Evolutionary conservation across 2,113 vertebrate species (phyloP), one percentile per base, ranked within the genome.

Genomic region (Grallaria varia): DNA sequence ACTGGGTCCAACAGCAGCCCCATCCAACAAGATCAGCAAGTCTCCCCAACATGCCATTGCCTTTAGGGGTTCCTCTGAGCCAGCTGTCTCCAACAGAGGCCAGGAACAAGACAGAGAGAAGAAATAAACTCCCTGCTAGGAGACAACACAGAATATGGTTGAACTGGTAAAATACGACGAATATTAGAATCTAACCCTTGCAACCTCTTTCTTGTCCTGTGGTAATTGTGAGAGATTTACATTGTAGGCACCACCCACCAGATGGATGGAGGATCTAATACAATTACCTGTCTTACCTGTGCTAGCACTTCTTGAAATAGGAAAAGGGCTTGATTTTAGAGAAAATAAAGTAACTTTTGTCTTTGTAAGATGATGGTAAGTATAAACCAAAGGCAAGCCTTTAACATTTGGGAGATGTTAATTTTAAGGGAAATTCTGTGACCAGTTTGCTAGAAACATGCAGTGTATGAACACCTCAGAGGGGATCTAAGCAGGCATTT

Each of bases 1-100:
- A 17, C 33, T 47, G n/a, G 30, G 40, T 31, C n/a, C n/a, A n/a
- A n/a, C n/a, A n/a, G n/a, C n/a, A 42, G 14, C 3, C 63, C 23
- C 63, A 77, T 37, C 40, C 47, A 49, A 55, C 0, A 0, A 83
- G 55, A 55, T n/a, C 18, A 18, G 8, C 18, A 22, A 44, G 25
- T 35, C 1, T 67, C 16, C 75, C 30, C 37, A 53, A 24, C 5
- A 21, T 0, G 3, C 2, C 8, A 9, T 10, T 68, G 19, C 15
- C 35, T 67, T 84, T 31, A 19, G 23, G 7, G 20, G 9, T 31
- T 71, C 35, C 59, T 50, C 42, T 45, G 31, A 93, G 28, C 22
- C 45, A 30, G 44, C 8, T 69, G 53, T 28, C 22, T 60, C 27
- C 1, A 3, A 0, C 12, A 4, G n/a, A 93, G 28, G 19, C 16